Base-by-base conservation (phyloP, 1,140 invertebrate genomes). In the Zaprionus inermis region DNA sequence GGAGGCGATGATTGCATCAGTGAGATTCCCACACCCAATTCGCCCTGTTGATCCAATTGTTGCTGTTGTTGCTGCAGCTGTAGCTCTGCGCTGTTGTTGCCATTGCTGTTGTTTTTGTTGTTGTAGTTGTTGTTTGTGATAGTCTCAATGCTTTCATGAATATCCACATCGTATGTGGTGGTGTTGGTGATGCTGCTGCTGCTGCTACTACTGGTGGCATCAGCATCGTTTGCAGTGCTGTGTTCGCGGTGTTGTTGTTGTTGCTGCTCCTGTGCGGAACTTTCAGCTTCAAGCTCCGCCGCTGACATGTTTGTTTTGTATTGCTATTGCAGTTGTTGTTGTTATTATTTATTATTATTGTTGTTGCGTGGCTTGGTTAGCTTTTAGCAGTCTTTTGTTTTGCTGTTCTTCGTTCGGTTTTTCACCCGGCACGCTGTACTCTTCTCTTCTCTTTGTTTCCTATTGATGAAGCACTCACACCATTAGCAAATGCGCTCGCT, bases 1-100 rank as follows among this genome's bases (percentile, higher is more conserved):
- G 91, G 91, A 20, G 91, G 91, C 4, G 91, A 92, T 24, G 89
- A 81, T 63, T 92, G 91, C 80, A 92, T 91, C 55, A 92, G 67
- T 16, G 84, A 73, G 12, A 88, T 36, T 2, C 84, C 84, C 54
- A 88, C 34, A 0, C 84, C 84, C 44, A 88, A 30, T 18, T 86
- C 84, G 10, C 71, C 56, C 1, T 79, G 66, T 61, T 76, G 56
- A n/a, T 72, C 71, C 55, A 68, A 18, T 73, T 85, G 67, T 22
- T 81, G 69, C 51, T 86, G 30, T 63, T 85, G 76, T 22, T 79
- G 71, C 5, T 70, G 78, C 28, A 72, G 44, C n/a, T 72, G 81
- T 36, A 60, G 63, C 14, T 85, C 78, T 38, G 65, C 30, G 51
- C 75, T 56, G 44, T 61, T 82, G 75, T 16, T 22, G 57, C n/a